phyloP scores from a whole-genome alignment of 1,140 invertebrate genomes.

The Piezodorus guildinii region DNA sequence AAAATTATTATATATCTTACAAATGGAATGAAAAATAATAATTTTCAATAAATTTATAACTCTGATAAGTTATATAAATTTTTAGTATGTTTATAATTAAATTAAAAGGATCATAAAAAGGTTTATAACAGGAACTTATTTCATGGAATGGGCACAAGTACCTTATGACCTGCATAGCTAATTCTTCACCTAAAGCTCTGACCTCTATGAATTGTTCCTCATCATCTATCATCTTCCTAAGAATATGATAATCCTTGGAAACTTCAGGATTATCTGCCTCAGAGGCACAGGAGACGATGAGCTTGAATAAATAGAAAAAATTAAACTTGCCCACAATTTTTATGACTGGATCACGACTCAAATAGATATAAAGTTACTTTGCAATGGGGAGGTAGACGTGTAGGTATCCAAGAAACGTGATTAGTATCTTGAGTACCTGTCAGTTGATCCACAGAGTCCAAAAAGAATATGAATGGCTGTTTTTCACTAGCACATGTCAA shows the following conservation, averaged over 20 bases:
- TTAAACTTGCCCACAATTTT: no score
- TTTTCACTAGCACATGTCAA: slow-evolving; percentile 66
- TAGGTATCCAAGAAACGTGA: slow-evolving; percentile 93
- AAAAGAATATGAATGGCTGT: slow-evolving; percentile 73
- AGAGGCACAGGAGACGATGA: slow-evolving; percentile 80
- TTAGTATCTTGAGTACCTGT: slow-evolving; percentile 90
- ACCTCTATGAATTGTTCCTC: slow-evolving; percentile 90
- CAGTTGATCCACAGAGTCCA: slow-evolving; percentile 89
- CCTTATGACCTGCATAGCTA: slow-evolving; percentile 87
- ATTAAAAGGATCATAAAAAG: no score
- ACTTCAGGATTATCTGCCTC: slow-evolving; percentile 77
- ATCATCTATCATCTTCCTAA: slow-evolving; percentile 79
- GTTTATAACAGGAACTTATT: no score
- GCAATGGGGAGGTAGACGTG: slow-evolving; percentile 73
- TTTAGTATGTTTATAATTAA: no score
- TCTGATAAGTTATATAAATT: no score
- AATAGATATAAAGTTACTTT: slow-evolving; percentile 49
- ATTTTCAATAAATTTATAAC: no score
- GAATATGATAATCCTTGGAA: slow-evolving; percentile 71
- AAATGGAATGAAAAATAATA: no score
- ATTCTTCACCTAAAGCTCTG: slow-evolving; percentile 76
- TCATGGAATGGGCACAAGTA: slow-evolving; percentile 28
- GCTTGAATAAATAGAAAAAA: slow-evolving; percentile 38
- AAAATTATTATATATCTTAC: no score
- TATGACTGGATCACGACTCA: background rate